Evolutionary conservation across 2,888 invertebrate genomes (phyloP), one percentile per base, ranked within the genome.

Genomic region (Cephus sareptanus): DNA sequence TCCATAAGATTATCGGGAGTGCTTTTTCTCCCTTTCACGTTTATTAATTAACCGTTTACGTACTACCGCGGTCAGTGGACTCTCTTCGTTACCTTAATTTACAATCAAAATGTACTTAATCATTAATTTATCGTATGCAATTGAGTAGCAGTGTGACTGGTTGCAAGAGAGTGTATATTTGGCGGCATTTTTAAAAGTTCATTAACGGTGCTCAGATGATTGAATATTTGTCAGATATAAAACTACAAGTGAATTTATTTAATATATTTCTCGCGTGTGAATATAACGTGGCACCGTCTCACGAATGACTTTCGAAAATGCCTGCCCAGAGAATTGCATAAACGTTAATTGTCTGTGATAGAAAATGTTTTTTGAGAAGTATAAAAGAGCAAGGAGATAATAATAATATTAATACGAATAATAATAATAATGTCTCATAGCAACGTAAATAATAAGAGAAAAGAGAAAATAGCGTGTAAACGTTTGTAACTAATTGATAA

Each of bases 331-430:
- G 81, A 82, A 82, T 82, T 79, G 80, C 81, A 85, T 87, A 88
- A 83, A 85, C 81, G 83, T 88, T 87, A 84, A 84, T 87, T 88
- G 86, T 87, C 88, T 88, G 88, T 88, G 88, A 88, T 88, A 88
- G 85, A 84, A 87, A 85, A 85, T 87, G 84, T 87, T 86, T 87
- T 85, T 56, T 56, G 56, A 56, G 56, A 56, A 23, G 56, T 56
- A 56, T 56, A 56, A 56, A 56, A 23, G 56, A 56, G 56, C 56
- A 56, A 56, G 56, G 56, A 56, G 23, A 56, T 56, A 56, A 56
- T 23, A 56, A 56, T 56, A 56, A 56, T 56, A 23, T 56, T 56
- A 56, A 56, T 56, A 56, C 15, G 1, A 56, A 56, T 56, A 56
- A 56, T 23, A 23, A 23, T 56, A 23, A 23, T 56, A 6, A 23